phyloP scores from a whole-genome alignment of 2,113 vertebrate genomes.

The Petromus typicus region DNA sequence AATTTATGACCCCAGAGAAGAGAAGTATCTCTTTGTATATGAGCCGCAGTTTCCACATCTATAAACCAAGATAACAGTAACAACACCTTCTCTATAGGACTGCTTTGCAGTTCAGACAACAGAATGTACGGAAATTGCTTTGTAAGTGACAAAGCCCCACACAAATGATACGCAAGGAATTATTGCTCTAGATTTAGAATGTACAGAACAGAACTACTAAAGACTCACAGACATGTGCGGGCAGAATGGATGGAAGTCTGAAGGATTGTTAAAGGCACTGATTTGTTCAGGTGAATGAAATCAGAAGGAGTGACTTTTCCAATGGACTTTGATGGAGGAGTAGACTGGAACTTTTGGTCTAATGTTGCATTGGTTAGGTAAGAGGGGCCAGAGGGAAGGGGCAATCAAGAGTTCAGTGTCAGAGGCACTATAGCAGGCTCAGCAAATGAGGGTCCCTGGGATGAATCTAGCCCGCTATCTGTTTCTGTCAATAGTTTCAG shows the following conservation, averaged over 20 bases:
- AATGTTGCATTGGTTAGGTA: neutral
- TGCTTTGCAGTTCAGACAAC: neutral
- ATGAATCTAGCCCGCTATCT: neutral
- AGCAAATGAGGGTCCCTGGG: neutral
- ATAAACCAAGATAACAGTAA: conserved; percentile 2
- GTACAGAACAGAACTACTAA: neutral
- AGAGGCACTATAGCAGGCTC: neutral
- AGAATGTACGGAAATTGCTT: neutral
- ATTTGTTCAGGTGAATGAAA: neutral
- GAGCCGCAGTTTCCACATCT: conserved; percentile 33
- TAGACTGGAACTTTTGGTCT: neutral
- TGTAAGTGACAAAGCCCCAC: neutral
- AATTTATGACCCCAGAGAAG: neutral
- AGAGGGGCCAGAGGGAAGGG: no score
- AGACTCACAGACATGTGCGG: neutral
- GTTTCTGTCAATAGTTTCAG: conserved; percentile 14
- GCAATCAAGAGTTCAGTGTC: conserved; percentile 1
- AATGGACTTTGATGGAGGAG: neutral
- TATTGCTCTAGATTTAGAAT: conserved; percentile 7
- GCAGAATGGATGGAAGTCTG: neutral
- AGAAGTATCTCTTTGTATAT: neutral
- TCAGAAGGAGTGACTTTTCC: neutral
- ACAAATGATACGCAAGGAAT: neutral
- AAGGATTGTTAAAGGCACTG: neutral
- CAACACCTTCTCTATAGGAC: neutral